Percentiles rank a stretch among this genome's conserved stretches.
These are phyloP conservation scores for Hylomyscus alleni DNA, from an alignment of 2,797 vertebrate genomes.

Conservation along the genomic window DNA sequence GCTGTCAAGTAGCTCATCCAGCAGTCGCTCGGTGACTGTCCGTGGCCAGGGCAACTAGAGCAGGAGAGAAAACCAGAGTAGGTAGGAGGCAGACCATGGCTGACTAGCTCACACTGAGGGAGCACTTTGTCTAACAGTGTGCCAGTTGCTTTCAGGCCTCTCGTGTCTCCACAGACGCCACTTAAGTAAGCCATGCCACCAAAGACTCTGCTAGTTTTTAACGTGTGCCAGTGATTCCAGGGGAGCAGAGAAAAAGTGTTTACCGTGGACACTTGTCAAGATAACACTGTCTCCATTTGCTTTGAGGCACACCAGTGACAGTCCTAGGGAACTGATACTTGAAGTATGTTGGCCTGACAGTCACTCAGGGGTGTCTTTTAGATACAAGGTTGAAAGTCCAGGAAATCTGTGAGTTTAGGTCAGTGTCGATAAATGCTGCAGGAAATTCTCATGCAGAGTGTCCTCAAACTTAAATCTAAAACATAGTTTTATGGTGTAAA, in stretches of 20 bases:
- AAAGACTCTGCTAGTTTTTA: background rate
- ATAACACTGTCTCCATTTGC: background rate
- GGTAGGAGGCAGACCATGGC: background rate
- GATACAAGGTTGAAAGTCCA: slow-evolving; percentile 3
- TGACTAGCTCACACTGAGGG: background rate
- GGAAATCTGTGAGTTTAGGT: background rate
- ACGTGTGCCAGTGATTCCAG: background rate
- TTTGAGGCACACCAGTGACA: background rate
- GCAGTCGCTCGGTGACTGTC: slow-evolving; percentile 90
- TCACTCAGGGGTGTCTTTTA: background rate
- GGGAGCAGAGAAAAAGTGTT: background rate
- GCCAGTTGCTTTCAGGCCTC: background rate
- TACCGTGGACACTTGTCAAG: background rate
- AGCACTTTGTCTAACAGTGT: background rate
- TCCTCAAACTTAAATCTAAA: background rate
- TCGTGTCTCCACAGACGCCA: background rate
- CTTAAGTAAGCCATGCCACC: background rate
- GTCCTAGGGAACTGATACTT: background rate
- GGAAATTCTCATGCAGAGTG: slow-evolving; percentile 26
- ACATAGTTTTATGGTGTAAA: background rate
- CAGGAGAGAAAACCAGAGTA: slow-evolving; percentile 46
- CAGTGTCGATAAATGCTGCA: background rate
- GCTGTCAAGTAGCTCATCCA: slow-evolving; percentile 93
- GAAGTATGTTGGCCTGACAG: background rate
- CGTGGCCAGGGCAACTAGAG: slow-evolving; percentile 92